A percentile compares a stretch with the other conserved stretches of the same genome.
phyloP scores from a whole-genome alignment of 2,888 invertebrate species.

The Epistrophe grossulariae region DNA sequence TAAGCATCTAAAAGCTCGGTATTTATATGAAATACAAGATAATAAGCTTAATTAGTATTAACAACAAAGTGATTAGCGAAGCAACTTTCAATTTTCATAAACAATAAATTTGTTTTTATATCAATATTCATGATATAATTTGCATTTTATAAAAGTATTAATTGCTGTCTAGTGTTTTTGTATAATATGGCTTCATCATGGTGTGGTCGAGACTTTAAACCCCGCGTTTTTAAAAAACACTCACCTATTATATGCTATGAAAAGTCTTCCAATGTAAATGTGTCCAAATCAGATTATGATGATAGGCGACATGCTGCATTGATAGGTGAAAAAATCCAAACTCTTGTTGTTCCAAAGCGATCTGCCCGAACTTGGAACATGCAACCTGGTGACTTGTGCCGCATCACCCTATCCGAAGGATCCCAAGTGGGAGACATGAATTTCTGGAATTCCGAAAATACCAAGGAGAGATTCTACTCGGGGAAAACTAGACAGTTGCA shows the following conservation, averaged over 20 bases:
- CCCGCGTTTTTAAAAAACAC: conserved; percentile 79
- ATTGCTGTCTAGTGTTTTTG: background rate
- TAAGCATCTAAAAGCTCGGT: background rate
- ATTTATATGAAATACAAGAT: background rate
- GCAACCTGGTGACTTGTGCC: conserved; percentile 83
- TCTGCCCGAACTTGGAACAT: conserved; percentile 84
- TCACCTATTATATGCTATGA: conserved; percentile 83
- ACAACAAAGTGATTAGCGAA: background rate
- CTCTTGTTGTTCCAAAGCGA: conserved; percentile 82
- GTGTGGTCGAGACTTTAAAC: conserved; percentile 81
- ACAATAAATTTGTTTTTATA: background rate
- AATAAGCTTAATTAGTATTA: background rate
- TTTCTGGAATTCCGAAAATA: conserved; percentile 84
- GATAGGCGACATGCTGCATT: conserved; percentile 81
- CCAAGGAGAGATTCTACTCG: conserved; percentile 83
- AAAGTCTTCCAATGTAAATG: conserved; percentile 80
- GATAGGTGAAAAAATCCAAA: conserved; percentile 80
- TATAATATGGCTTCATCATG: conserved; percentile 77
- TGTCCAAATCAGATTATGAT: conserved; percentile 81
- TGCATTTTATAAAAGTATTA: background rate
- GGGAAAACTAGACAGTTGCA: conserved; percentile 85
- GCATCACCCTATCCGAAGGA: conserved; percentile 83
- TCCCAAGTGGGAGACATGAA: conserved; percentile 84
- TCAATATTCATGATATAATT: background rate
- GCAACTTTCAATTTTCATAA: background rate